phyloP scores from a whole-genome alignment of 2,797 vertebrate genomes.

The Mus spretus region DNA sequence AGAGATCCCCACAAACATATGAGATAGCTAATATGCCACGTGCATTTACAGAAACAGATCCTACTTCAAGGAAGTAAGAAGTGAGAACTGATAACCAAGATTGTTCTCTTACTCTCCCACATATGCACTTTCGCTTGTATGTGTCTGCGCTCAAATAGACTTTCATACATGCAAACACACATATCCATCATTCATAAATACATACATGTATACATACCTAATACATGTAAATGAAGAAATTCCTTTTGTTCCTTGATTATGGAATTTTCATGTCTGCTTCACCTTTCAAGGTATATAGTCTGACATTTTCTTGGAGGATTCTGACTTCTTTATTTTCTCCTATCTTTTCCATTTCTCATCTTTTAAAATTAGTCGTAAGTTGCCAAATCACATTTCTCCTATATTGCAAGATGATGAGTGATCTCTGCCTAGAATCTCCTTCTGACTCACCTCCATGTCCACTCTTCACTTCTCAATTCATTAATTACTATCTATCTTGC shows the following conservation, averaged over 20 bases:
- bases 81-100: neutral
- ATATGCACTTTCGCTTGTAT: neutral
- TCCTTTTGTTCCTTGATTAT: neutral
- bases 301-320: neutral
- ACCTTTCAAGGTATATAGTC: fast-evolving
- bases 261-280: neutral
- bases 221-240: neutral
- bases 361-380: neutral
- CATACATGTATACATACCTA: neutral
- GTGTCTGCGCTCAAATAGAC: neutral
- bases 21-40: neutral
- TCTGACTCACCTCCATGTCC: neutral
- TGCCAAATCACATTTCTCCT: neutral
- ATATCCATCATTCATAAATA: neutral
- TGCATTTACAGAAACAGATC: neutral
- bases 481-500: neutral
- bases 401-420: neutral
- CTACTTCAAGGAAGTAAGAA: neutral
- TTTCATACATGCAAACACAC: neutral
- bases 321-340: neutral
- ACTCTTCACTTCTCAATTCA: neutral
- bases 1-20: neutral
- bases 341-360: neutral
- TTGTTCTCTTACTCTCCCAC: neutral
- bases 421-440: neutral